Evolutionary conservation across 2,888 invertebrate genomes (phyloP).

Genomic region (Phyllotreta cruciferae): DNA sequence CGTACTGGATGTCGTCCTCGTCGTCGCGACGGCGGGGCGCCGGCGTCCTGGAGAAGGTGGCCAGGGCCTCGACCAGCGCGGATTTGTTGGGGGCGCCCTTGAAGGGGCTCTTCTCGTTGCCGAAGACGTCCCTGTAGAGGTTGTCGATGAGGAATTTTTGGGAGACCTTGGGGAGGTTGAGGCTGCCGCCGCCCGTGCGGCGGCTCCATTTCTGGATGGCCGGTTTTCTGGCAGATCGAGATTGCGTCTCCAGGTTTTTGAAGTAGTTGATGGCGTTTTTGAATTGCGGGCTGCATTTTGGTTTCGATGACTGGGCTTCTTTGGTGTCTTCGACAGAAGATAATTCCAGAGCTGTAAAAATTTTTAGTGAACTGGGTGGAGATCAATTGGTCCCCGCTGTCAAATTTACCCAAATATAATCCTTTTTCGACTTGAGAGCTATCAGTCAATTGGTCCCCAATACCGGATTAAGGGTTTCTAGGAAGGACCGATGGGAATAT

Average conservation of each 20-base stretch:
- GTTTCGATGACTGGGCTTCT: background rate
- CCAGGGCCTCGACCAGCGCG: constrained; percentile 42
- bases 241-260: constrained; percentile 44
- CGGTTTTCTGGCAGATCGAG: constrained; percentile 23
- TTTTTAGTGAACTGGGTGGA: too few relatives aligned
- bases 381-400: too few relatives aligned
- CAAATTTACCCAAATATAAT: too few relatives aligned
- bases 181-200: constrained; percentile 41
- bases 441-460: too few relatives aligned
- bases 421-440: too few relatives aligned
- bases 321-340: background rate
- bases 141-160: constrained; percentile 44
- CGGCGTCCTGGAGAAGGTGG: constrained; percentile 39
- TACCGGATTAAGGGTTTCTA: too few relatives aligned
- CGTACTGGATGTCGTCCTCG: constrained; percentile 42
- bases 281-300: constrained; percentile 38
- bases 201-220: constrained; percentile 22
- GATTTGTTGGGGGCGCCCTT: constrained; percentile 45
- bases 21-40: constrained; percentile 22
- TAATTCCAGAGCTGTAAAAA: constrained; percentile 17
- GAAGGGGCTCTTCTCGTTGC: constrained; percentile 40
- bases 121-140: constrained; percentile 45
- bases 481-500: too few relatives aligned
- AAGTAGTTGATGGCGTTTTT: constrained; percentile 45
- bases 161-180: constrained; percentile 42